Evolutionary conservation across 2,797 vertebrate genomes (phyloP).

Genomic region (Scolopax rusticola): DNA sequence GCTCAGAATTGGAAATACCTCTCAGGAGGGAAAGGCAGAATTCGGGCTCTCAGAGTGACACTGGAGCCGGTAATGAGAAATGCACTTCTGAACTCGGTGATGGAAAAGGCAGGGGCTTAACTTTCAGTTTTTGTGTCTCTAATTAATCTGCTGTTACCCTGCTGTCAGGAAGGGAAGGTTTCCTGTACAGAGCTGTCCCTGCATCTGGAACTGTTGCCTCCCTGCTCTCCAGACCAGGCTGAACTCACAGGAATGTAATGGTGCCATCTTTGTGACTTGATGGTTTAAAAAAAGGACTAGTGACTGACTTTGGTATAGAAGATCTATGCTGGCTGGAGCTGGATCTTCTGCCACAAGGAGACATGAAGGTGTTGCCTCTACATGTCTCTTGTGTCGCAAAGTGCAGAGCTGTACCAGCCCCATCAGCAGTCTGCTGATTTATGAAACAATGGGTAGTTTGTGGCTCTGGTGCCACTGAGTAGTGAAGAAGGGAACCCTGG

Average conservation of each 20-base stretch:
- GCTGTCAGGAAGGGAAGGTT: not conserved
- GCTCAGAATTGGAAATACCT: not conserved
- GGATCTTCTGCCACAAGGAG: not conserved
- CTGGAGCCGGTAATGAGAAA: not conserved
- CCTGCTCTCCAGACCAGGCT: not conserved
- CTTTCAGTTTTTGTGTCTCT: not conserved
- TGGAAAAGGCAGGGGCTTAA: not conserved
- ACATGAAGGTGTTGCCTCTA: not conserved
- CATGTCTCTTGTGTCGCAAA: not conserved
- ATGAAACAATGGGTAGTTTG: fast-evolving
- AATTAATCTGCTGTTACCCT: not conserved
- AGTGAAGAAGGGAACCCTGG: not conserved
- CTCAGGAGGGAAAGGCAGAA: not conserved
- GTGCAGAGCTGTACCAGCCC: not conserved
- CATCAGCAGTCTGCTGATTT: not conserved
- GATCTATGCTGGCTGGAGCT: not conserved
- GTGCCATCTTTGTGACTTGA: not conserved
- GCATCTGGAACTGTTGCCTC: not conserved
- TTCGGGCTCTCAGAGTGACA: not conserved
- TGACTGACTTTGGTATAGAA: not conserved
- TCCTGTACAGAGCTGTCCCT: not conserved
- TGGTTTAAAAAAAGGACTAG: not conserved
- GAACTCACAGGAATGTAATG: fast-evolving
- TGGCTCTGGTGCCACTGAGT: not conserved
- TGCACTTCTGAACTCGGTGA: not conserved